These are phyloP conservation scores for Dicyrtomina minuta DNA, from an alignment of 2,888 invertebrate species.

Conservation along the genomic window DNA sequence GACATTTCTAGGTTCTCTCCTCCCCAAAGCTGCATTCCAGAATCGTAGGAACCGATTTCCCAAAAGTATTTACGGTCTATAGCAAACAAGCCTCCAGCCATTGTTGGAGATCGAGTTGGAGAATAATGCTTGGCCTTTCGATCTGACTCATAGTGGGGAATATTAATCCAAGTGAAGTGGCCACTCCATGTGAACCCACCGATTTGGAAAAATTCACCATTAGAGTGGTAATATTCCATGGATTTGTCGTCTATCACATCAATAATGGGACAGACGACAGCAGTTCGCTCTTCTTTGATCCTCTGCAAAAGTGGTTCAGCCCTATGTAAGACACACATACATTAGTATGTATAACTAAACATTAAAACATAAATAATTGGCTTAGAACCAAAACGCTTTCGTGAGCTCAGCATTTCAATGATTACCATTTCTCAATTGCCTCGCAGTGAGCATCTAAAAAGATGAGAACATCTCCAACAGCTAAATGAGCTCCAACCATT, in stretches of 20 bases:
- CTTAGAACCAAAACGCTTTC: too few relatives aligned
- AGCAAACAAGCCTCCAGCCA: conserved; percentile 96
- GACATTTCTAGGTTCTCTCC: conserved; percentile 98
- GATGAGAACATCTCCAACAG: conserved; percentile 76
- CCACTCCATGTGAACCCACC: conserved; percentile 85
- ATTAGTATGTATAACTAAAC: too few relatives aligned
- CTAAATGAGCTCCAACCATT: conserved; percentile 80
- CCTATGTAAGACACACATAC: too few relatives aligned
- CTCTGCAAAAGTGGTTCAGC: conserved; percentile 84
- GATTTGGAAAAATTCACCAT: conserved; percentile 63
- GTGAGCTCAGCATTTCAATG: too few relatives aligned
- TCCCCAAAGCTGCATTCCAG: conserved; percentile 96
- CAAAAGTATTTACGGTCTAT: conserved; percentile 91
- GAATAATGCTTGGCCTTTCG: conserved; percentile 48
- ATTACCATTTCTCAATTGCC: conserved; percentile 71
- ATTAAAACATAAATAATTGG: too few relatives aligned
- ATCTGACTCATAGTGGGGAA: conserved; percentile 43
- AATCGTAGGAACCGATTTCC: conserved; percentile 93
- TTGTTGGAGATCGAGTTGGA: conserved; percentile 85
- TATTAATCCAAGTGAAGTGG: conserved; percentile 70
- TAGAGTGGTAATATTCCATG: conserved; percentile 70
- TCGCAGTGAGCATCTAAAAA: conserved; percentile 94
- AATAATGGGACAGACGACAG: conserved; percentile 90
- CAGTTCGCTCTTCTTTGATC: conserved; percentile 74
- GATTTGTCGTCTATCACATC: conserved; percentile 79